Evolutionary conservation across 1,140 invertebrate genomes (phyloP), one percentile per base, ranked within the genome.

Genomic region (Acromyrmex echinatior): DNA sequence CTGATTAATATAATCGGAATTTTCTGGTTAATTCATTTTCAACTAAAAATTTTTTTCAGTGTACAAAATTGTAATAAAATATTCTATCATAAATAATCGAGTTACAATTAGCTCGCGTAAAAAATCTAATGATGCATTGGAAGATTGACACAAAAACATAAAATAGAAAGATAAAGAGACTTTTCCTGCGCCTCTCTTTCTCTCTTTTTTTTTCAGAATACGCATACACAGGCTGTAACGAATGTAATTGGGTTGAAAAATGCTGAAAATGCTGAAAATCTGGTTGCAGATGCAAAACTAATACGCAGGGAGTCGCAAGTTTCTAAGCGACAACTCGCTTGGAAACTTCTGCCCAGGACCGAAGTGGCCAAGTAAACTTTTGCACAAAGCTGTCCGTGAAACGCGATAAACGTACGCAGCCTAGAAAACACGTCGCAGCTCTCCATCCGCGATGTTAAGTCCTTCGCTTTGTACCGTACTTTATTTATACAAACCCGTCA

Each of bases 321-420:
- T 56, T 49, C 31, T 25, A 35, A 25, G 53, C 31, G 35, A 21
- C 31, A 28, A 82, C 10, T 39, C 49, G 78, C 65, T 21, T 21
- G 39, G 70, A 74, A 74, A 84, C 70, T 84, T 76, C 39, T 45
- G 39, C 70, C 7, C 21, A 28, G 18, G 35, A 58, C 51, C 68
- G 45, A 58, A 86, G 60, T 82, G 80, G 31, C 35, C 80, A 31
- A 62, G 56, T 74, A 74, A 84, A 84, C 80, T 84, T 84, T 74
- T 62, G 79, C 60, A 62, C 79, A 79, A 73, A 68, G 68, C 73
- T 74, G 78, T 62, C 56, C 71, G 63, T 58, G 79, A 89, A 87
- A 78, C 58, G 74, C 70, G 88, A 89, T 89, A 84, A 89, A 87
- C 86, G 56, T 62, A 87, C 78, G 53, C 56, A 63, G 68, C 28